phyloP scores from a whole-genome alignment of 2,113 vertebrate genomes.

The Dolichallabes microphthalmus region DNA sequence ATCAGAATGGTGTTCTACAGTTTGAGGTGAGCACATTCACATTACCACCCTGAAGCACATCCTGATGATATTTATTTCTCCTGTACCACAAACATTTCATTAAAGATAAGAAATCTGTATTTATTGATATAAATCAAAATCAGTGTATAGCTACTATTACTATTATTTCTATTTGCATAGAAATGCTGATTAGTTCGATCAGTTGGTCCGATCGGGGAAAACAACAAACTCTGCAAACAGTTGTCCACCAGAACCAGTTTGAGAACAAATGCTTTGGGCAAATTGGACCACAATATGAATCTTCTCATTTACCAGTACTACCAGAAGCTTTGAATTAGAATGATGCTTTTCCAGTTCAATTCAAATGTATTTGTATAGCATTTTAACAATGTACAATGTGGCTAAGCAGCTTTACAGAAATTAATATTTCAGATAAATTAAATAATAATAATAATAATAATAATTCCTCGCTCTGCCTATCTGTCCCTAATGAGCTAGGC shows the following conservation, averaged over 20 bases:
- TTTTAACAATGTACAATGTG: too few relatives aligned
- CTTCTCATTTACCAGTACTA: neutral
- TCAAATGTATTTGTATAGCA: too few relatives aligned
- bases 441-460: too few relatives aligned
- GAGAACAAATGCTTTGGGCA: neutral
- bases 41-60: neutral
- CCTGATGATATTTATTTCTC: too few relatives aligned
- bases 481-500: too few relatives aligned
- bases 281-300: neutral
- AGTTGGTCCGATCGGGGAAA: neutral
- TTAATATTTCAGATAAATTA: too few relatives aligned
- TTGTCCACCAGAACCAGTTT: constrained; percentile 19
- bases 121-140: neutral
- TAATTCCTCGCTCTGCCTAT: too few relatives aligned
- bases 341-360: neutral
- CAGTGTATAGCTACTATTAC: neutral
- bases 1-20: neutral
- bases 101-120: neutral
- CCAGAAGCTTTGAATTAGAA: neutral
- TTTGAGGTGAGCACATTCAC: neutral
- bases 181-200: constrained; percentile 7
- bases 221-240: constrained; percentile 1
- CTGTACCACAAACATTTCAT: neutral
- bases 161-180: neutral
- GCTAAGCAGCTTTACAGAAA: too few relatives aligned